A percentile compares a stretch with the other conserved stretches of the same genome.
Conservation (phyloP, 2,888 invertebrate genomes). For the Drosophila borealis region DNA sequence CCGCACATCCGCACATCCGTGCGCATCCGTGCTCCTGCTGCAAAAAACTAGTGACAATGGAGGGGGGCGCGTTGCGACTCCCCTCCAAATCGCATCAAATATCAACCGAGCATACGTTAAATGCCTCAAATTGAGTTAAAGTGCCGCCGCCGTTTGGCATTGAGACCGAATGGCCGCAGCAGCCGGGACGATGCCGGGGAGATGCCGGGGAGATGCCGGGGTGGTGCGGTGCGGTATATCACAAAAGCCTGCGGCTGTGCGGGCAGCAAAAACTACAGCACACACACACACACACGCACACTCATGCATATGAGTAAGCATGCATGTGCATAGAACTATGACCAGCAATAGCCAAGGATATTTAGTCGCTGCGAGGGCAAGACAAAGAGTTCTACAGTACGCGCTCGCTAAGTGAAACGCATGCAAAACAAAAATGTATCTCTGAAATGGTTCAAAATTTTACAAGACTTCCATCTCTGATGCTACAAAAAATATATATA, state of each 20-base stretch:
- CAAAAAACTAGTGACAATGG: conserved; percentile 12
- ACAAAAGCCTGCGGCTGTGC: conserved; percentile 72
- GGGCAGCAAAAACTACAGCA: conserved; percentile 44
- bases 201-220: not conserved
- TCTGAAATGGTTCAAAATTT: not conserved
- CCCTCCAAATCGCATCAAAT: conserved; percentile 76
- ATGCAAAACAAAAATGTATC: not conserved
- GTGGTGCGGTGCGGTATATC: conserved; percentile 8
- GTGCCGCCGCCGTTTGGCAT: conserved; percentile 62
- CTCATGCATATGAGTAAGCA: conserved; percentile 37
- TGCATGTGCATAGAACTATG: conserved; percentile 30
- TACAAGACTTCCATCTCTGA: no score
- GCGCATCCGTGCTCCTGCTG: not conserved
- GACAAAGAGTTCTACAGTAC: conserved; percentile 5
- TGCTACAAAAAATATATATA: no score
- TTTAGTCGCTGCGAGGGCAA: conserved; percentile 16
- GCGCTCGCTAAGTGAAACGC: not conserved
- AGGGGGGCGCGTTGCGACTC: conserved; percentile 27
- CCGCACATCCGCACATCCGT: conserved; percentile 16
- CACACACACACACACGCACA: conserved; percentile 20
- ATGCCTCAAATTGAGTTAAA: conserved; percentile 85
- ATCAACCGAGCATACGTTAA: conserved; percentile 82
- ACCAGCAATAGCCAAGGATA: conserved; percentile 2
- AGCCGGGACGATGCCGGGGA: not conserved
- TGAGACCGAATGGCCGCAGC: conserved; percentile 33